A percentile compares a stretch with the other conserved stretches of the same genome.
Evolutionary conservation across 2,888 invertebrate species (phyloP).

Genomic region (Drosophila acutilabella): DNA sequence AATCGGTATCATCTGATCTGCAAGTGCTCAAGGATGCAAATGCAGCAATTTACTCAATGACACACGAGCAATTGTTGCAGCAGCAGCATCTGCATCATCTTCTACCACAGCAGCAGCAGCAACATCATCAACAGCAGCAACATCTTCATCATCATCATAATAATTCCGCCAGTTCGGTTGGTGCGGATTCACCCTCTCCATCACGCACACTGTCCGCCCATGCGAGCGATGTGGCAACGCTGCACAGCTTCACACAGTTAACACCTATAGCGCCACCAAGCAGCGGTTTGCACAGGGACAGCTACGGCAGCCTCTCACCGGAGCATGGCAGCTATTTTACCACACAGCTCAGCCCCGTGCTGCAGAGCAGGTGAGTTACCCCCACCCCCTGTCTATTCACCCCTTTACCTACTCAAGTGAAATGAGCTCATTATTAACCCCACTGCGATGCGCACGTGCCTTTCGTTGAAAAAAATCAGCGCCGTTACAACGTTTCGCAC

Average conservation of each 20-base stretch:
- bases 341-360: constrained; percentile 78
- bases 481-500: constrained; percentile 65
- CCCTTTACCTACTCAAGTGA: not conserved
- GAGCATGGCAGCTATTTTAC: constrained; percentile 79
- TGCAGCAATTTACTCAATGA: constrained; percentile 67
- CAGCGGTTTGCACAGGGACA: constrained; percentile 73
- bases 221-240: constrained; percentile 69
- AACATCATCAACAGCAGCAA: constrained; percentile 54
- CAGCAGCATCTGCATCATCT: constrained; percentile 56
- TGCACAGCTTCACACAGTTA: constrained; percentile 84
- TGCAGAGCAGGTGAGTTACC: constrained; percentile 81
- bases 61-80: constrained; percentile 63
- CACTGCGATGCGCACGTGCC: constrained; percentile 65
- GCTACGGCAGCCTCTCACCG: constrained; percentile 80
- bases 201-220: constrained; percentile 69
- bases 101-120: constrained; percentile 55
- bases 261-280: constrained; percentile 74
- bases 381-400: not conserved
- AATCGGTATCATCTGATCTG: constrained; percentile 79
- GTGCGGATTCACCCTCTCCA: constrained; percentile 83
- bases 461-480: constrained; percentile 59
- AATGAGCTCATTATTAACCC: constrained; percentile 67
- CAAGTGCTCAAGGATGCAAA: constrained; percentile 81
- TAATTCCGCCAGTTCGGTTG: constrained; percentile 82
- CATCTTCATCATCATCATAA: constrained; percentile 75